Base-by-base conservation (phyloP, 1,140 invertebrate genomes). In the Caenorhabditis inopinata region DNA sequence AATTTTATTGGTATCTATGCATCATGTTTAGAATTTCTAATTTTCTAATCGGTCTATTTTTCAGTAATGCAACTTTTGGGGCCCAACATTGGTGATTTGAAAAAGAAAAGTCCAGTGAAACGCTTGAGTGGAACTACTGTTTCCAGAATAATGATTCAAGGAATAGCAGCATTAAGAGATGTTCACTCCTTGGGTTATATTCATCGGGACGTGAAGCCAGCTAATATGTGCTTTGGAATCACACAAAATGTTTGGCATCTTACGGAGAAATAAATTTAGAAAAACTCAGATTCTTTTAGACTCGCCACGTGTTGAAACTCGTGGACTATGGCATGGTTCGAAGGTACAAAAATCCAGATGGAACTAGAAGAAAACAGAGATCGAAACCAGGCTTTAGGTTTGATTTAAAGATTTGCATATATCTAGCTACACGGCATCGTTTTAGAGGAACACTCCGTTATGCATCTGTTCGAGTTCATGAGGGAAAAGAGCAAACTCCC, bases 101-200 rank as follows among this genome's bases (percentile, higher is more conserved):
- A 97, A 49, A 91, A 97, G 27, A 95, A 97, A 89, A 68, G 73
- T 35, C 94, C 95, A 3, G 91, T 94, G 79, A 95, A 95, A 84
- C 94, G 95, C 82, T 98, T 99, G 91, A 95, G 95, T 27, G 91
- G 98, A 32, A 95, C 94, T 79, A 99, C 96, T 42, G 96, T 95
- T n/a, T 91, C 98, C 29, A 91, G 96, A 85, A 91, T 99, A 78
- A 95, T 95, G 68, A 91, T 95, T 83, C 97, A 99, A 91, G 98
- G 98, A 88, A 91, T 99, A n/a, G 78, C 42, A 6, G 47, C 46
- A 14, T 38, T 48, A 38, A 94, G 98, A 90, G 94, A 94, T 82
- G 97, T 99, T 89, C 97, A 99, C 90, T 93, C 95, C 89, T 95
- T 97, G 79, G 96, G 96, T 84, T 99, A 98, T 90, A 92, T 99